A percentile compares a stretch with the other conserved stretches of the same genome.
phyloP scores from a whole-genome alignment of 2,797 vertebrate species.

The Lepidocolaptes lacrymiger region DNA sequence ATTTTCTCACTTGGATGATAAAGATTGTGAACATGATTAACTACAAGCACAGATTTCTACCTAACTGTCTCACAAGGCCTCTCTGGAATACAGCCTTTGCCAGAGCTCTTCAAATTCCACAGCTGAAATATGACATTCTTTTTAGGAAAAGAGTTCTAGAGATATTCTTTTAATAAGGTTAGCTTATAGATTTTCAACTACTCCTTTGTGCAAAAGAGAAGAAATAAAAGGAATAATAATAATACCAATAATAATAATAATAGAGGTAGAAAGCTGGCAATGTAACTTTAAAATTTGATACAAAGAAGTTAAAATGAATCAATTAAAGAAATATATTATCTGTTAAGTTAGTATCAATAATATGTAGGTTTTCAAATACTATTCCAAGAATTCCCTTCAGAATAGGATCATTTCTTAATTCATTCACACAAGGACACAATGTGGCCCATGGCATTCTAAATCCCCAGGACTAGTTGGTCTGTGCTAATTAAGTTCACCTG shows the following conservation, averaged over 20 bases:
- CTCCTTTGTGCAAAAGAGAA: neutral
- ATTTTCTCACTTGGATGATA: neutral
- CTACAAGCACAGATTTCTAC: neutral
- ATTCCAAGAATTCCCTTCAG: neutral
- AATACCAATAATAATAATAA: neutral
- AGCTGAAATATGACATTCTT: neutral
- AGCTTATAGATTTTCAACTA: neutral
- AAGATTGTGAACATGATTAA: neutral
- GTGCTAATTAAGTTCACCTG: neutral
- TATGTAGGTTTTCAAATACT: neutral
- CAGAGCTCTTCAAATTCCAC: neutral
- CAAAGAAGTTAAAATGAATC: neutral
- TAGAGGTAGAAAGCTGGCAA: neutral
- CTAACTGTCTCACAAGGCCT: neutral
- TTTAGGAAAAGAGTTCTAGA: neutral
- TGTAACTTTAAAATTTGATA: neutral
- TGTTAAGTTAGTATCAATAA: neutral
- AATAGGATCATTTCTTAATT: neutral
- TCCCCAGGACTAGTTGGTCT: neutral
- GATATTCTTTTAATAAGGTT: neutral
- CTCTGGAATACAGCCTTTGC: neutral
- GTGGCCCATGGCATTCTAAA: neutral
- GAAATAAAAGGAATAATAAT: rapidly evolving
- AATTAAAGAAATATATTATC: neutral
- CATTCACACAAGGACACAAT: neutral